phyloP scores from a whole-genome alignment of 23 tunicate genomes.

The Diplosoma virens region DNA sequence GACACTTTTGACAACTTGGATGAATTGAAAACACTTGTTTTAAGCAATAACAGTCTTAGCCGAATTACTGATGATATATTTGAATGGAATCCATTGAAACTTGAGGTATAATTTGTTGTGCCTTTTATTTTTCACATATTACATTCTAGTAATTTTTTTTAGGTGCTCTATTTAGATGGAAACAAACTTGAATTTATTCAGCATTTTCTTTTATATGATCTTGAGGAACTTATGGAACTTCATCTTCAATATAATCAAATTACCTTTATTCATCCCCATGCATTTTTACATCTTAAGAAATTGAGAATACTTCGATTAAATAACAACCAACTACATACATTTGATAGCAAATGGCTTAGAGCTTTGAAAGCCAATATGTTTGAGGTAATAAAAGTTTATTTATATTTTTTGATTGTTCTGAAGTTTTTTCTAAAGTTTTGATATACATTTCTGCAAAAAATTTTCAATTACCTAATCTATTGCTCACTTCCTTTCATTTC shows the following conservation, averaged over 20 bases:
- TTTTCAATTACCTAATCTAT: no score
- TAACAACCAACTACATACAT: constrained; percentile 73
- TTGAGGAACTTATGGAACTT: constrained; percentile 67
- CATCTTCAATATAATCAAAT: constrained; percentile 66
- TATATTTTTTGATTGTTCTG: not conserved
- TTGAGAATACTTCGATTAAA: constrained; percentile 43
- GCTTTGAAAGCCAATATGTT: constrained; percentile 53
- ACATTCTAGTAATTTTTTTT: no score
- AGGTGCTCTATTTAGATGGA: constrained; percentile 63
- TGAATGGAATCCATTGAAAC: constrained; percentile 95
- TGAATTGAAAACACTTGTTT: constrained; percentile 46
- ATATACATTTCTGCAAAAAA: no score
- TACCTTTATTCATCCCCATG: constrained; percentile 92
- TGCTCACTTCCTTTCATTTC: no score
- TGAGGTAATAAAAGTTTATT: constrained; percentile 36
- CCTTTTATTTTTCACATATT: no score
- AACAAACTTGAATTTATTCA: constrained; percentile 86
- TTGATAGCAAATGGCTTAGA: constrained; percentile 79
- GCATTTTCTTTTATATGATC: constrained; percentile 92
- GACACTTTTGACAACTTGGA: constrained; percentile 96
- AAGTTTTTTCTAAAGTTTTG: no score
- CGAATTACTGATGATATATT: constrained; percentile 90
- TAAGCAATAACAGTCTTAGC: constrained; percentile 64
- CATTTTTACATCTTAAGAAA: constrained; percentile 73
- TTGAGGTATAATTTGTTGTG: constrained; percentile 44